These are phyloP conservation scores for Cygnus atratus DNA, from an alignment of 2,113 vertebrate genomes.

Conservation along the genomic window DNA sequence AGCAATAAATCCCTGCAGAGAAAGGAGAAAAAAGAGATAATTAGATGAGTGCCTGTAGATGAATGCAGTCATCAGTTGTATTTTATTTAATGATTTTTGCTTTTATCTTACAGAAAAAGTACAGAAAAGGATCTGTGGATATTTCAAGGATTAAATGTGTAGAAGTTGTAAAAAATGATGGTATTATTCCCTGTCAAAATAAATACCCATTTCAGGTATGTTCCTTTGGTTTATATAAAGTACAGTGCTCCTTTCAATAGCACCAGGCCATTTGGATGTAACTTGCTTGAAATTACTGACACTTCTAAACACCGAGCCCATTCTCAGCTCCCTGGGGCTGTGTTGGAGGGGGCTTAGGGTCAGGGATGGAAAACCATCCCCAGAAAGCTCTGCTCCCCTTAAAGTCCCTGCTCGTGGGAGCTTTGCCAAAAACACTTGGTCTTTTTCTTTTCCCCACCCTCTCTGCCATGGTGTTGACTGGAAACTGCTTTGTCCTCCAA, in stretches of 20 bases:
- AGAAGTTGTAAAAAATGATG: conserved; percentile 89
- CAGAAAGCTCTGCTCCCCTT: neutral
- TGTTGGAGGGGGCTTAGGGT: neutral
- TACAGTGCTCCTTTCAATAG: neutral
- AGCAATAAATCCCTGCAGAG: neutral
- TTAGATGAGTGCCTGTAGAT: neutral
- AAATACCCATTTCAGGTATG: conserved; percentile 96
- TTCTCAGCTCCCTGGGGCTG: neutral
- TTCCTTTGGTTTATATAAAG: neutral
- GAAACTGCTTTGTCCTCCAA: neutral
- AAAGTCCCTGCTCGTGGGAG: neutral
- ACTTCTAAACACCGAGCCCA: neutral
- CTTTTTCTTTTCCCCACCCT: neutral
- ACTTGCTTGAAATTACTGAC: neutral
- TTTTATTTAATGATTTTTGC: neutral
- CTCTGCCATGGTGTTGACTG: neutral
- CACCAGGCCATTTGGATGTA: neutral
- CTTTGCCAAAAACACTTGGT: neutral
- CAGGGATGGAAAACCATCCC: neutral
- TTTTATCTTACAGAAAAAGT: conserved; percentile 82
- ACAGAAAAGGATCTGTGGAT: conserved; percentile 88
- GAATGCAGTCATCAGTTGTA: neutral
- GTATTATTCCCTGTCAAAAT: conserved; percentile 89
- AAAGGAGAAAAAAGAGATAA: neutral
- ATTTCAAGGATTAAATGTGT: conserved; percentile 89